These are phyloP conservation scores for Diachasmimorpha longicaudata DNA, from an alignment of 1,140 invertebrate species.

Conservation along the genomic window DNA sequence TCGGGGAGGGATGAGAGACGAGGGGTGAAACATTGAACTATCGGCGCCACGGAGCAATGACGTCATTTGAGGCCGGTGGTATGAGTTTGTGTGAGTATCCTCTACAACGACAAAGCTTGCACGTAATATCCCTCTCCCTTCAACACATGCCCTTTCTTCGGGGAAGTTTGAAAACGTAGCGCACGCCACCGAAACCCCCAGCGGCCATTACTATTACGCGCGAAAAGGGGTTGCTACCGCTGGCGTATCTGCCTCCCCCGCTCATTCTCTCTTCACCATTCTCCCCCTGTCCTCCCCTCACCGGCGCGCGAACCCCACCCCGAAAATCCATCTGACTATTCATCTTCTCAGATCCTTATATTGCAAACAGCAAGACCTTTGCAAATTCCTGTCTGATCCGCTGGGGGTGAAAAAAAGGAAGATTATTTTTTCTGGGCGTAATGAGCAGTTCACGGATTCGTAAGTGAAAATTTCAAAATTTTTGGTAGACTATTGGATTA, in stretches of 20 bases:
- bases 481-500: too few species aligned
- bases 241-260: not conserved
- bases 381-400: not conserved
- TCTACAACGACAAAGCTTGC: too few species aligned
- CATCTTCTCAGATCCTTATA: not conserved
- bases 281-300: not conserved
- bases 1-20: not conserved
- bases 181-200: not conserved
- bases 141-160: not conserved
- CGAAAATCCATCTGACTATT: not conserved
- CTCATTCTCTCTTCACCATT: not conserved
- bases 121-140: too few species aligned
- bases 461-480: too few species aligned
- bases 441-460: too few species aligned
- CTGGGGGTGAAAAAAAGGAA: not conserved
- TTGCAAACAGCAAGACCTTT: not conserved
- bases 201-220: constrained; percentile 12
- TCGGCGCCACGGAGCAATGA: constrained; percentile 44
- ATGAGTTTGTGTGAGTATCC: constrained; percentile 2
- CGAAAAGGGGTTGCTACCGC: constrained; percentile 3
- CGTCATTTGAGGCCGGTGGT: constrained; percentile 35
- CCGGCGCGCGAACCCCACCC: not conserved
- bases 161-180: not conserved
- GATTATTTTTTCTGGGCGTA: too few species aligned
- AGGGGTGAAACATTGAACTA: not conserved